Evolutionary conservation across 2,888 invertebrate genomes (phyloP).

Genomic region (Chouioia cunea): DNA sequence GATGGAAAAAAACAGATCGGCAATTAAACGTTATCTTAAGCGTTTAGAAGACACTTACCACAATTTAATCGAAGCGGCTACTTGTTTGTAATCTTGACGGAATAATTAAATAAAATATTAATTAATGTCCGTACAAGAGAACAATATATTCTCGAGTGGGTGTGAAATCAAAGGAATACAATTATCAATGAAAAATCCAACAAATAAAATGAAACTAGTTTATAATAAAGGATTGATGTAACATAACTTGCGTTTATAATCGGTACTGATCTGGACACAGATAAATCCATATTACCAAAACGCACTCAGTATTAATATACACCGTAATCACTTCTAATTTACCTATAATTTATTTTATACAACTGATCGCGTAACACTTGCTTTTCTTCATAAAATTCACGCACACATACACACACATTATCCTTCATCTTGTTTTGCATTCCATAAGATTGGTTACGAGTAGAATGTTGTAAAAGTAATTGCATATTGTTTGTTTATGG

Average conservation of each 20-base stretch:
- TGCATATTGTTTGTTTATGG: constrained; percentile 53
- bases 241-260: constrained; percentile 64
- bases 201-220: constrained; percentile 61
- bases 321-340: constrained; percentile 45
- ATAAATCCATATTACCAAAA: constrained; percentile 55
- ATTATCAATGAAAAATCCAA: constrained; percentile 46
- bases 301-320: constrained; percentile 52
- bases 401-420: constrained; percentile 7
- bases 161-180: constrained; percentile 31
- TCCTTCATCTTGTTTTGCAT: constrained; percentile 26
- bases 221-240: constrained; percentile 63
- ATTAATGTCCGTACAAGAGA: too few species aligned
- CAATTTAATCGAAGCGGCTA: too few species aligned
- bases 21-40: too few species aligned
- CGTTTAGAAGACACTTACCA: too few species aligned
- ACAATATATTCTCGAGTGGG: too few species aligned
- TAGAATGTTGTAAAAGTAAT: constrained; percentile 57
- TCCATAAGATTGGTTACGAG: constrained; percentile 46
- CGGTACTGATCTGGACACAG: constrained; percentile 55
- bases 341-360: constrained; percentile 38
- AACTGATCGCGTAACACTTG: constrained; percentile 37
- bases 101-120: too few species aligned
- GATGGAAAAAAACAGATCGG: too few species aligned
- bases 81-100: too few species aligned
- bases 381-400: constrained; percentile 17